Evolutionary conservation across 2,113 vertebrate species (phyloP).

Genomic region (Rhinichthys klamathensis): DNA sequence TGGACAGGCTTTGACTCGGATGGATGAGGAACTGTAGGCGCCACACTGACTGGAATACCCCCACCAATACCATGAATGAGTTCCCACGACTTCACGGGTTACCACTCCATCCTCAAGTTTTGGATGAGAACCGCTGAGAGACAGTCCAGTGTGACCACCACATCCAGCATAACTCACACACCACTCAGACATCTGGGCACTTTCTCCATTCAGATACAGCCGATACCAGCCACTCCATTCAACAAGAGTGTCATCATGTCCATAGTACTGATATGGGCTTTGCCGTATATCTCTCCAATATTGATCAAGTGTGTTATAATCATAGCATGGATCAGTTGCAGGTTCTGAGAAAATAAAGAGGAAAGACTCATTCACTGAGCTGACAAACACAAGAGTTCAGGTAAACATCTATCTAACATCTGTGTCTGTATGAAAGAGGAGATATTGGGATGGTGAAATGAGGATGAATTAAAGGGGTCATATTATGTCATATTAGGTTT

Average conservation of each 20-base stretch:
- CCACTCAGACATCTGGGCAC: slow-evolving; percentile 41
- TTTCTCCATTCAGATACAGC: slow-evolving; percentile 25
- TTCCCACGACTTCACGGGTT: neutral
- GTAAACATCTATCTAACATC: neutral
- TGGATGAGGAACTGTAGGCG: fast-evolving
- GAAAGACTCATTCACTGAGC: neutral
- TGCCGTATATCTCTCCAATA: neutral
- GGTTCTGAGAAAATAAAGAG: neutral
- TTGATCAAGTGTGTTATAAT: slow-evolving; percentile 23
- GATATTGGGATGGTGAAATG: neutral
- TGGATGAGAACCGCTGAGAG: slow-evolving; percentile 31
- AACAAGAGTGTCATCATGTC: neutral
- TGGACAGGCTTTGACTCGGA: slow-evolving; percentile 5
- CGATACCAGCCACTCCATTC: slow-evolving; percentile 47
- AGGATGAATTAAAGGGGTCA: too few species aligned
- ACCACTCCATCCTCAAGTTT: slow-evolving; percentile 18
- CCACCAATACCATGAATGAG: neutral
- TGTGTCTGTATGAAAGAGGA: neutral
- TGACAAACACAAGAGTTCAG: neutral
- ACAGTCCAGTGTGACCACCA: slow-evolving; percentile 16
- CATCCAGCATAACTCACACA: neutral
- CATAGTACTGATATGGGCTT: neutral
- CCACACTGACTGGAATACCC: neutral
- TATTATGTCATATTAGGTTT: too few species aligned
- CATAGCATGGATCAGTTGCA: slow-evolving; percentile 29